Evolutionary conservation across 2,888 invertebrate species (phyloP).

Genomic region (Hetaerina titia): DNA sequence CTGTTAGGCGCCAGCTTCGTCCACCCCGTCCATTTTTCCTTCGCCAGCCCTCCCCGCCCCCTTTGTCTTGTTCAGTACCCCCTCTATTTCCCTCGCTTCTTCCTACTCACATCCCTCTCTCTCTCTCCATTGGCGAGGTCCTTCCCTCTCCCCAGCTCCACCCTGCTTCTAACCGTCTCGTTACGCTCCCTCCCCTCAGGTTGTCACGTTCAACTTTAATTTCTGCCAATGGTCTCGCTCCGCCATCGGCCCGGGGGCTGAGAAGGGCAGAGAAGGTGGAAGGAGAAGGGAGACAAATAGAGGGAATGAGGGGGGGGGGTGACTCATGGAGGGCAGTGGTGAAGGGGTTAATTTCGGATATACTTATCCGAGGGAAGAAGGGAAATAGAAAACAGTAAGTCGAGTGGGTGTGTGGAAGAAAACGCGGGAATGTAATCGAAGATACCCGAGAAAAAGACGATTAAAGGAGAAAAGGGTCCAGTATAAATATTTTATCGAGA

Average conservation of each 20-base stretch:
- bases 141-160: background rate
- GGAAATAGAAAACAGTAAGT: background rate
- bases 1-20: background rate
- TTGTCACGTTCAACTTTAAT: constrained; percentile 51
- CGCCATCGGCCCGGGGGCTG: background rate
- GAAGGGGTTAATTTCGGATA: background rate
- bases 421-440: background rate
- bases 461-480: too few relatives aligned
- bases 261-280: too few relatives aligned
- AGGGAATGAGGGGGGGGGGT: background rate
- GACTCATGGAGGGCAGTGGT: background rate
- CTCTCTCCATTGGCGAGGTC: background rate
- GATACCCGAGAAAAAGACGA: background rate
- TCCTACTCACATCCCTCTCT: background rate
- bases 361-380: background rate
- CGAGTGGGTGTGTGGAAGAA: background rate
- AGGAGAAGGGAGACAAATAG: background rate
- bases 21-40: background rate
- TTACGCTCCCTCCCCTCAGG: background rate
- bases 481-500: too few relatives aligned
- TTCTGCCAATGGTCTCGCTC: constrained; percentile 6
- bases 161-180: constrained; percentile 29
- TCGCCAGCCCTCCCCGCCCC: background rate
- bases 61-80: background rate
- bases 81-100: background rate